phyloP scores from a whole-genome alignment of 1,140 invertebrate genomes.

The Ostrea denselamellosa region DNA sequence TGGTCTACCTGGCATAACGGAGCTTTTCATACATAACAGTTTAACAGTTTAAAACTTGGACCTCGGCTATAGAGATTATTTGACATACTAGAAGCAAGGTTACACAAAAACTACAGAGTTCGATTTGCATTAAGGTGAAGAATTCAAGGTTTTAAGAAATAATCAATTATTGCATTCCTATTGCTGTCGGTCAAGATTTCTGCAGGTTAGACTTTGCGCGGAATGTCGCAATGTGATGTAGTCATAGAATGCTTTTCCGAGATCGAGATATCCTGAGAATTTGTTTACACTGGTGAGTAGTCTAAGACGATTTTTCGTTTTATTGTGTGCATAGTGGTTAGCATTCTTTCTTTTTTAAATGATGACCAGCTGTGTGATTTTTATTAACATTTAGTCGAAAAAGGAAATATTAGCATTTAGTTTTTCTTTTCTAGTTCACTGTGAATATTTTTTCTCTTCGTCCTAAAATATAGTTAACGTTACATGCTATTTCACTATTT shows the following conservation, averaged over 20 bases:
- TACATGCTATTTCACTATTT: too few species aligned
- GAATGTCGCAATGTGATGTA: neutral
- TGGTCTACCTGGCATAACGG: neutral
- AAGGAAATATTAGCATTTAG: too few species aligned
- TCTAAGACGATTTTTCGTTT: neutral
- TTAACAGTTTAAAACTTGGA: neutral
- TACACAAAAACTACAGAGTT: neutral
- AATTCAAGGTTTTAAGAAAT: neutral
- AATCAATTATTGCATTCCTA: neutral
- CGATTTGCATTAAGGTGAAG: constrained; percentile 2
- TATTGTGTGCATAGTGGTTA: neutral
- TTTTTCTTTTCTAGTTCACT: too few species aligned
- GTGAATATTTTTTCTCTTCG: too few species aligned
- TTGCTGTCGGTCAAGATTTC: constrained; percentile 4
- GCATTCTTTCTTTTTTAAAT: neutral
- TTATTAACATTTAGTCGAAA: too few species aligned
- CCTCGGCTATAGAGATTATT: neutral
- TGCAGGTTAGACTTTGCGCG: neutral
- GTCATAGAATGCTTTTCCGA: neutral
- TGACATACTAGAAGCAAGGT: neutral
- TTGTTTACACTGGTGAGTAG: too few species aligned
- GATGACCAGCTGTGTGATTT: neutral
- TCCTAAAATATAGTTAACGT: too few species aligned
- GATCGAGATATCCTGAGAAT: too few species aligned
- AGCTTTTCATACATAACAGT: neutral